Evolutionary conservation across 2,888 invertebrate genomes (phyloP).

Genomic region (Thecophora atra): DNA sequence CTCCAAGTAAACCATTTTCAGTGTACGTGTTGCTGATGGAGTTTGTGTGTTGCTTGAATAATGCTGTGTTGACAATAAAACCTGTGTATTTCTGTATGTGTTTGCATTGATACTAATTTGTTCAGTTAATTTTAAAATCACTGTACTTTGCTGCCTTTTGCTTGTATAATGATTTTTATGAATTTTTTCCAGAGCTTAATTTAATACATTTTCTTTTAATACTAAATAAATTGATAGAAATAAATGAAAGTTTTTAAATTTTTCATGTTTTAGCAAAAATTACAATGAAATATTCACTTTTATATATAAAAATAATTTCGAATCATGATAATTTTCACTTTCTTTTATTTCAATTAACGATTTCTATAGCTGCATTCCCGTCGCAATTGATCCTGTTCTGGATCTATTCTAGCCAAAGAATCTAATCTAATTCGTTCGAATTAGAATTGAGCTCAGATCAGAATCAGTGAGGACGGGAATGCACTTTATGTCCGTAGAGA

Average conservation of each 20-base stretch:
- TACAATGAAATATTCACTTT: conserved; percentile 35
- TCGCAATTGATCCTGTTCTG: too few relatives aligned
- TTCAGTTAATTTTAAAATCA: background rate
- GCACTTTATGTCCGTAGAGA: background rate
- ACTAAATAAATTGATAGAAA: conserved; percentile 19
- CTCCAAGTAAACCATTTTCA: conserved; percentile 56
- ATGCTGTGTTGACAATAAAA: conserved; percentile 23
- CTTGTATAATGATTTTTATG: conserved; percentile 15
- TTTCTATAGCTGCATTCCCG: too few relatives aligned
- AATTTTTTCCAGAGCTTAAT: conserved; percentile 45
- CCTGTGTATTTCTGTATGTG: background rate
- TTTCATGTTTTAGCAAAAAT: conserved; percentile 28
- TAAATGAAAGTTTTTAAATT: conserved; percentile 26
- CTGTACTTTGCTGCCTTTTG: background rate
- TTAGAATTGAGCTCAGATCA: too few relatives aligned
- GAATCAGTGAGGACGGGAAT: too few relatives aligned
- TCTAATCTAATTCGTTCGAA: too few relatives aligned
- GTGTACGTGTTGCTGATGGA: conserved; percentile 37
- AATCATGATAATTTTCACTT: conserved; percentile 31
- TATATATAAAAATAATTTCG: conserved; percentile 34
- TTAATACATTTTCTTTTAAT: conserved; percentile 6
- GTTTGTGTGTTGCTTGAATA: conserved; percentile 41
- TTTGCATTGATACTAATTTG: background rate
- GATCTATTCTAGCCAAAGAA: too few relatives aligned
- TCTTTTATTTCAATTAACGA: conserved; percentile 29